A percentile compares a stretch with the other conserved stretches of the same genome.
phyloP scores from a whole-genome alignment of 2,797 vertebrate genomes.

The Coendou prehensilis region DNA sequence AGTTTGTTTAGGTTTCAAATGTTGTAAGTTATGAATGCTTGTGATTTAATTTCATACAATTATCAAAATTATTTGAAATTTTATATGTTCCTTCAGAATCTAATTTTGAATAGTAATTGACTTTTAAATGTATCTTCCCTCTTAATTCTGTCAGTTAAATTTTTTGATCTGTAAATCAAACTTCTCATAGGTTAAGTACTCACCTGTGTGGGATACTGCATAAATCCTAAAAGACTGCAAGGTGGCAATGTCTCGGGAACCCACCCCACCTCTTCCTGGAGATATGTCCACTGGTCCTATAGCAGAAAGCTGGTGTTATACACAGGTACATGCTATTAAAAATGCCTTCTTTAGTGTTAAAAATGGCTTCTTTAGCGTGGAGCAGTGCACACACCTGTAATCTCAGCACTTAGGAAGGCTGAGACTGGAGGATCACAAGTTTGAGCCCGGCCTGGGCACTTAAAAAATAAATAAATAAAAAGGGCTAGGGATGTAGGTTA shows the following conservation, averaged over 20 bases:
- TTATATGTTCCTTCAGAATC: not conserved
- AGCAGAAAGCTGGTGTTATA: constrained; percentile 99
- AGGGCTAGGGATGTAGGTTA: not conserved
- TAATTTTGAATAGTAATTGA: constrained; percentile 32
- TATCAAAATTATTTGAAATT: constrained; percentile 43
- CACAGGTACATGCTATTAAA: constrained; percentile 92
- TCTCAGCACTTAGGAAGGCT: not conserved
- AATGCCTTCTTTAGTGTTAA: constrained; percentile 54
- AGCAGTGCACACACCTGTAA: not conserved
- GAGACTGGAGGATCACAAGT: not conserved
- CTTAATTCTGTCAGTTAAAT: constrained; percentile 8
- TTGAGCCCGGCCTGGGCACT: not conserved
- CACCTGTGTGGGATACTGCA: constrained; percentile 84
- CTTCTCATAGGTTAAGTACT: constrained; percentile 86
- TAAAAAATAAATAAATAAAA: not conserved
- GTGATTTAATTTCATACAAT: constrained; percentile 40
- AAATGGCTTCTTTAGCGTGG: constrained; percentile 29
- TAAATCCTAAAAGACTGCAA: constrained; percentile 86
- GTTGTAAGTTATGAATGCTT: not conserved
- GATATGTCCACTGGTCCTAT: constrained; percentile 98
- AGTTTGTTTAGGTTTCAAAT: constrained; percentile 43
- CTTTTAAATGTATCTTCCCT: constrained; percentile 28
- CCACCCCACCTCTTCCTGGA: constrained; percentile 96
- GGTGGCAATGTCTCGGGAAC: constrained; percentile 96
- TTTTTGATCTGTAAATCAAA: constrained; percentile 61